These are phyloP conservation scores for Porites australiensis DNA, from an alignment of 64 coral and sea anemone genomes.

Conservation along the genomic window DNA sequence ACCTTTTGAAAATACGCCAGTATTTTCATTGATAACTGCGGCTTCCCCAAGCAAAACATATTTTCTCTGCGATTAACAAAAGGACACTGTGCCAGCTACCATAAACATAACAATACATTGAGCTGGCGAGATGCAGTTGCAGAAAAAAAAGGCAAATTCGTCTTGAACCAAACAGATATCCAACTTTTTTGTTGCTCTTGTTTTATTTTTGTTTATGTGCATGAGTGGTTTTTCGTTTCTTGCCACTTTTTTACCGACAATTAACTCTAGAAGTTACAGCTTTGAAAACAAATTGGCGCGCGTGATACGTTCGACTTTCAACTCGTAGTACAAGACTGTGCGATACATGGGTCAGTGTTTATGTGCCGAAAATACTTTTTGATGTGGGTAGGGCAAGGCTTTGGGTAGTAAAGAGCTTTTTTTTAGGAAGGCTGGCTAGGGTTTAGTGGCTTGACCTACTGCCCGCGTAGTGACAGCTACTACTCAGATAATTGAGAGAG, in stretches of 20 bases:
- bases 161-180: no score
- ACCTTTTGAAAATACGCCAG: background rate
- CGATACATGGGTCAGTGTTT: no score
- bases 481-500: background rate
- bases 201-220: no score
- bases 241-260: no score
- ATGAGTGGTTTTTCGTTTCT: no score
- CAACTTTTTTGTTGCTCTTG: no score
- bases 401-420: background rate
- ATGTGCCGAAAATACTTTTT: background rate
- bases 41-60: conserved; percentile 36
- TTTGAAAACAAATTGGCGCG: no score
- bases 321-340: no score
- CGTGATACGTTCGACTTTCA: no score
- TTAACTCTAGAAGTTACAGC: no score
- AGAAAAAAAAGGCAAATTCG: background rate
- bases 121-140: background rate
- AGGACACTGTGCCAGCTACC: background rate
- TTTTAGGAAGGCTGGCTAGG: no score
- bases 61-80: background rate
- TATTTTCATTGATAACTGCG: conserved; percentile 48
- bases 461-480: background rate
- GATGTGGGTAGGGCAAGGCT: background rate
- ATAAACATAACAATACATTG: background rate
- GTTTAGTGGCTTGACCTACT: conserved; percentile 12